These are phyloP conservation scores for Paragorgia papillata DNA, from an alignment of 92 coral and sea anemone species.

Conservation along the genomic window DNA sequence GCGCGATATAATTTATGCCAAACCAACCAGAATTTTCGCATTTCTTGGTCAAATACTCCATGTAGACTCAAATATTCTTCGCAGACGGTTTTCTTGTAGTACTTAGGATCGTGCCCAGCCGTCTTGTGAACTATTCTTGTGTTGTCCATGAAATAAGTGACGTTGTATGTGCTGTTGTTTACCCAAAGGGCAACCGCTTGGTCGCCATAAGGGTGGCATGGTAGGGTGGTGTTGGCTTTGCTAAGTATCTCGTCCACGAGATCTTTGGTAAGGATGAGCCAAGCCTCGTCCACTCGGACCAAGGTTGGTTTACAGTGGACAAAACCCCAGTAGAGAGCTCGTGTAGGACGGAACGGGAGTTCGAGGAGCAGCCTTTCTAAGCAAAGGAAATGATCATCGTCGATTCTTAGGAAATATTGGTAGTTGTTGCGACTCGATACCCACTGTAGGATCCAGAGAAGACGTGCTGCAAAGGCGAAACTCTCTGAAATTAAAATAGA, in stretches of 20 bases:
- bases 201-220: slow-evolving; percentile 90
- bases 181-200: slow-evolving; percentile 96
- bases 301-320: slow-evolving; percentile 78
- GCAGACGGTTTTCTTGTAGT: slow-evolving; percentile 62
- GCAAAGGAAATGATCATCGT: slow-evolving; percentile 96
- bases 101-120: slow-evolving; percentile 84
- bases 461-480: slow-evolving; percentile 82
- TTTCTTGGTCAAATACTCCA: slow-evolving; percentile 78
- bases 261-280: slow-evolving; percentile 81
- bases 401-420: slow-evolving; percentile 86
- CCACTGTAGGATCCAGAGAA: slow-evolving; percentile 90
- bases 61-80: slow-evolving; percentile 78
- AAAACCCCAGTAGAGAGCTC: slow-evolving; percentile 92
- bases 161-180: slow-evolving; percentile 69
- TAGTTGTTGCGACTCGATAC: slow-evolving; percentile 48
- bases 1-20: slow-evolving; percentile 60
- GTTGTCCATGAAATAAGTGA: slow-evolving; percentile 93
- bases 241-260: slow-evolving; percentile 72
- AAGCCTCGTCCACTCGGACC: slow-evolving; percentile 96
- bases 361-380: slow-evolving; percentile 78
- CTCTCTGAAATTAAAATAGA: slow-evolving; percentile 54
- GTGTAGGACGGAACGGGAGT: slow-evolving; percentile 65
- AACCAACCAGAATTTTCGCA: slow-evolving; percentile 87
- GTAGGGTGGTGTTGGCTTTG: slow-evolving; percentile 61
- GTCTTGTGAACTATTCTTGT: slow-evolving; percentile 86